Conservation (phyloP, 2,797 vertebrate species). For the Lepus townsendii region DNA sequence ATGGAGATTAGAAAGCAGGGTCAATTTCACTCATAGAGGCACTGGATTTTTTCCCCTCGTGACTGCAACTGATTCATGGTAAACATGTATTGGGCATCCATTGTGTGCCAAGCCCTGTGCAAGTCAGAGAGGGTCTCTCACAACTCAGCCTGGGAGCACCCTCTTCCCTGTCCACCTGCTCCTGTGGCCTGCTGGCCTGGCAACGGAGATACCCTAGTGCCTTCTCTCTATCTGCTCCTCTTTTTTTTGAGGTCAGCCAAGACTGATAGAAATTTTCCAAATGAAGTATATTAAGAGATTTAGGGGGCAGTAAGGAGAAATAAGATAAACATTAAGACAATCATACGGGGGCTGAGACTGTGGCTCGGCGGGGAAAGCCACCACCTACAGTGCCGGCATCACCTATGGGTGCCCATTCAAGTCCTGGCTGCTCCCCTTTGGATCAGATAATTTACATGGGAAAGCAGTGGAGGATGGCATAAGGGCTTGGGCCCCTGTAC, state of each 20-base stretch:
- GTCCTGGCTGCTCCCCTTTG: too few species aligned
- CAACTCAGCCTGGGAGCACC: neutral
- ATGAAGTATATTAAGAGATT: neutral
- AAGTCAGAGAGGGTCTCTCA: neutral
- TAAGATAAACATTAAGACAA: slow-evolving; percentile 12
- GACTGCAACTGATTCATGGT: neutral
- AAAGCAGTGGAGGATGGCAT: too few species aligned
- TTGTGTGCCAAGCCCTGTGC: neutral
- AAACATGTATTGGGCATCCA: neutral
- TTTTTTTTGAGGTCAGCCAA: neutral
- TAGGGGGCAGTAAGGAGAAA: neutral
- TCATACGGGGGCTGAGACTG: neutral
- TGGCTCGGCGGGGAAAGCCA: neutral
- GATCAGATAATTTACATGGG: too few species aligned
- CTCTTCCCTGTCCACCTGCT: neutral
- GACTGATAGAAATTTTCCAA: neutral
- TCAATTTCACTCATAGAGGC: neutral
- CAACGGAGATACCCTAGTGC: too few species aligned
- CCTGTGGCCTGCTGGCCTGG: too few species aligned
- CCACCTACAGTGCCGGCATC: too few species aligned
- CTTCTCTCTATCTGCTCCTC: neutral
- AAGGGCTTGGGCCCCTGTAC: too few species aligned
- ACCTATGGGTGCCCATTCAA: too few species aligned
- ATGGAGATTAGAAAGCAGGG: neutral
- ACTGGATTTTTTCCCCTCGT: neutral